These are phyloP conservation scores for Harmothoe impar DNA, from an alignment of 2,888 invertebrate species.

Conservation along the genomic window DNA sequence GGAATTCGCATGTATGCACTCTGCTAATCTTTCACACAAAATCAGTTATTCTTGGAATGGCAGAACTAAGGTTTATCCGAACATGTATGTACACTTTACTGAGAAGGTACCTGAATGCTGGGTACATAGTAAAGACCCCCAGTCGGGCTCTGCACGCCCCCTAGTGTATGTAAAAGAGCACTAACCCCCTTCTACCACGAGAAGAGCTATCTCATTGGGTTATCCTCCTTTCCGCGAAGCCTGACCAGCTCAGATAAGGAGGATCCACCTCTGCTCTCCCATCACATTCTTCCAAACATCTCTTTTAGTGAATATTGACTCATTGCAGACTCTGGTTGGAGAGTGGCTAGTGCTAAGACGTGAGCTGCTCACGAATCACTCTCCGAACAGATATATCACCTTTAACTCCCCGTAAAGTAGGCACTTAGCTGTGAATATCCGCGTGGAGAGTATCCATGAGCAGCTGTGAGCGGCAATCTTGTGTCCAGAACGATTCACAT, in stretches of 20 bases:
- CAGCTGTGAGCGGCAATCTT: not conserved
- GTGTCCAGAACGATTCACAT: too few species aligned
- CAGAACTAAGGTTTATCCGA: too few species aligned
- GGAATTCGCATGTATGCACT: too few species aligned
- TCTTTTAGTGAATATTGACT: not conserved
- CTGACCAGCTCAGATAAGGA: slow-evolving; percentile 30
- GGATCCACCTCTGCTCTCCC: not conserved
- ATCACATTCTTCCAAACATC: not conserved
- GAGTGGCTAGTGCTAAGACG: not conserved
- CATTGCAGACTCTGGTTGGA: not conserved
- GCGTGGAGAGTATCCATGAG: slow-evolving; percentile 19
- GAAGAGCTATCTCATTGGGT: slow-evolving; percentile 3
- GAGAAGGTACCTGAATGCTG: too few species aligned
- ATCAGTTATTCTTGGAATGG: too few species aligned
- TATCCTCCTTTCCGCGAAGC: not conserved
- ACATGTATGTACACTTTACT: too few species aligned
- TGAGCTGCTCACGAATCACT: slow-evolving; percentile 29
- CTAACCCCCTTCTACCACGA: not conserved
- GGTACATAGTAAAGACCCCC: too few species aligned
- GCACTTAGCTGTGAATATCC: slow-evolving; percentile 1
- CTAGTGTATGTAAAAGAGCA: not conserved
- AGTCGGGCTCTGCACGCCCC: too few species aligned
- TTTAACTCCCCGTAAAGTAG: not conserved
- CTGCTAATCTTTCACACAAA: too few species aligned
- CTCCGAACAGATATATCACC: not conserved